Evolutionary conservation across 2,113 vertebrate species (phyloP).

Genomic region (Cynopterus brachyotis): DNA sequence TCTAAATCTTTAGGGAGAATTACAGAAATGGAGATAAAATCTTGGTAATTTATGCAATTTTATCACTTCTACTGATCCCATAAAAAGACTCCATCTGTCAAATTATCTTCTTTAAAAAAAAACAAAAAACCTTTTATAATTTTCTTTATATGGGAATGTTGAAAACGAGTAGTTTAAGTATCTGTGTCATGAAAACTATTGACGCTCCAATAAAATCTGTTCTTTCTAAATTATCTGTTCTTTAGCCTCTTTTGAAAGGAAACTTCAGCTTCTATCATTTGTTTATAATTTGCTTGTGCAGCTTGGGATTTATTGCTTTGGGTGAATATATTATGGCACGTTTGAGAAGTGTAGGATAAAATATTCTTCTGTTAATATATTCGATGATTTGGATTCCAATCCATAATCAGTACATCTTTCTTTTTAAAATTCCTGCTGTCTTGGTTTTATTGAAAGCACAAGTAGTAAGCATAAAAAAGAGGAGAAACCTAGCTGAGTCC

Average conservation of each 20-base stretch:
- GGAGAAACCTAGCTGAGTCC: conserved; percentile 5
- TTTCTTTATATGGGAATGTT: conserved; percentile 73
- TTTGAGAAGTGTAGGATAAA: conserved; percentile 67
- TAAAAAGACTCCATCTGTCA: conserved; percentile 81
- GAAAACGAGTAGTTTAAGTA: conserved; percentile 72
- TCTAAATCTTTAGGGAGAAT: conserved; percentile 76
- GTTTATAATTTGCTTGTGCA: conserved; percentile 68
- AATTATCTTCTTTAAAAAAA: conserved; percentile 74
- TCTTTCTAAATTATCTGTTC: conserved; percentile 75
- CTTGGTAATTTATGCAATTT: conserved; percentile 81
- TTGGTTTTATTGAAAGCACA: conserved; percentile 62
- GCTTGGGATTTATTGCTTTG: conserved; percentile 64
- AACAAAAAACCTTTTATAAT: conserved; percentile 66
- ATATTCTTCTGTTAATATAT: conserved; percentile 69
- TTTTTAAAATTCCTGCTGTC: conserved; percentile 59
- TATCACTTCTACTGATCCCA: conserved; percentile 78
- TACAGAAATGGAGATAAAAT: conserved; percentile 78
- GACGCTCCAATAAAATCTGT: conserved; percentile 76
- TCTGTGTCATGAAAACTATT: conserved; percentile 79
- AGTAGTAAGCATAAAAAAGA: conserved; percentile 5
- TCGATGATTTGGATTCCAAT: conserved; percentile 71
- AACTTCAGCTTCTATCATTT: conserved; percentile 65
- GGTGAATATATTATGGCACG: conserved; percentile 70
- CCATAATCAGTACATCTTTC: conserved; percentile 68
- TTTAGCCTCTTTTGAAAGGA: conserved; percentile 68